Conservation (phyloP, 2,888 invertebrate genomes). For the Yponomeuta malinellus region DNA sequence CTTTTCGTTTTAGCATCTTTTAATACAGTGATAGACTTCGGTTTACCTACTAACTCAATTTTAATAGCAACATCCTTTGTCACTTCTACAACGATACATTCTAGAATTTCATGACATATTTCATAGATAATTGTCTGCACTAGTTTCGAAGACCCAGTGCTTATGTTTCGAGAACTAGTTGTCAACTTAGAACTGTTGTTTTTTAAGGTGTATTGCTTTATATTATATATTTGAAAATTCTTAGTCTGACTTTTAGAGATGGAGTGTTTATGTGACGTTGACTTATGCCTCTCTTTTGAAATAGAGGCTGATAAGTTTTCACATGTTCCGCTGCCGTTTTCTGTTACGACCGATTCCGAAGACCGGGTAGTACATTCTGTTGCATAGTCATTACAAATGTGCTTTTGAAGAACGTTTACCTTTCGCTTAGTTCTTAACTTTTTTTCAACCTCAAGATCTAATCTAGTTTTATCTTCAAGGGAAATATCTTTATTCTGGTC, state of each 20-base stretch:
- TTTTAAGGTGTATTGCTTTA: slow-evolving; percentile 1
- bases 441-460: background rate
- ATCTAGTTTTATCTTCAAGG: background rate
- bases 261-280: background rate
- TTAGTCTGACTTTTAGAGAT: background rate
- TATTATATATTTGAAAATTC: background rate
- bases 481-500: background rate
- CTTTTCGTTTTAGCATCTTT: background rate
- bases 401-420: background rate
- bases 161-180: background rate
- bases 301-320: background rate
- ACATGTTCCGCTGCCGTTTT: background rate
- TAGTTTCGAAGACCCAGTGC: background rate
- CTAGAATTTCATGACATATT: background rate
- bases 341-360: background rate
- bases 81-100: background rate
- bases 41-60: background rate
- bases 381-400: background rate
- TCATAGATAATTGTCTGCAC: background rate
- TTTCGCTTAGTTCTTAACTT: background rate
- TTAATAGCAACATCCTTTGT: background rate
- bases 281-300: background rate
- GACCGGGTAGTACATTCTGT: background rate
- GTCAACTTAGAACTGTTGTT: background rate
- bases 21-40: background rate